Evolutionary conservation across 2,797 vertebrate genomes (phyloP).

Genomic region (Neomorphus geoffroyi): DNA sequence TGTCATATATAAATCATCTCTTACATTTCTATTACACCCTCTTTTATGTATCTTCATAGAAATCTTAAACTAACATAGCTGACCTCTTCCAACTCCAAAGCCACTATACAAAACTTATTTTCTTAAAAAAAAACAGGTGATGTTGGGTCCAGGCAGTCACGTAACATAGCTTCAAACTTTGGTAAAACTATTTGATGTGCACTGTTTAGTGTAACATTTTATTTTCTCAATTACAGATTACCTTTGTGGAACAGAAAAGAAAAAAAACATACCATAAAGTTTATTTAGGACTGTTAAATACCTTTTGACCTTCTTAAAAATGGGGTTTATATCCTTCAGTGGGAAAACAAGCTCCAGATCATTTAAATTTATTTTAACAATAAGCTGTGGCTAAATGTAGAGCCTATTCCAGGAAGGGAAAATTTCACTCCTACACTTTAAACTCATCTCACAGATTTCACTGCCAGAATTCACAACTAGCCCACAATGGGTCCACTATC

Average conservation of each 20-base stretch:
- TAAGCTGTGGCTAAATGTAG: not conserved
- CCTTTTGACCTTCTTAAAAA: not conserved
- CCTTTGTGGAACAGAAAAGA: not conserved
- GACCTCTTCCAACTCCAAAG: not conserved
- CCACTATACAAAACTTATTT: not conserved
- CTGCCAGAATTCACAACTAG: not conserved
- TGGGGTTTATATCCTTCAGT: not conserved
- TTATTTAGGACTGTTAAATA: not conserved
- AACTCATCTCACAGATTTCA: not conserved
- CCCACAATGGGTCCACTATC: not conserved
- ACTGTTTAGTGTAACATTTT: not conserved
- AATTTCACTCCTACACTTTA: not conserved
- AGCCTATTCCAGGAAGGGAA: not conserved
- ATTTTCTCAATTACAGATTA: not conserved
- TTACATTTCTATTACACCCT: not conserved
- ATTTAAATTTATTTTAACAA: not conserved
- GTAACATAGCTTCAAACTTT: not conserved
- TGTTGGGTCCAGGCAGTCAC: not conserved
- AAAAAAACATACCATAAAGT: not conserved
- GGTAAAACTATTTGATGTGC: not conserved
- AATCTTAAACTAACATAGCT: not conserved
- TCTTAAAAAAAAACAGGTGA: not conserved
- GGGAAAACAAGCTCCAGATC: not conserved
- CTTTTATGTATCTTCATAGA: not conserved
- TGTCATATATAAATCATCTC: not conserved